These are phyloP conservation scores for Andrena haemorrhoa DNA, from an alignment of 2,888 invertebrate species.

Conservation along the genomic window DNA sequence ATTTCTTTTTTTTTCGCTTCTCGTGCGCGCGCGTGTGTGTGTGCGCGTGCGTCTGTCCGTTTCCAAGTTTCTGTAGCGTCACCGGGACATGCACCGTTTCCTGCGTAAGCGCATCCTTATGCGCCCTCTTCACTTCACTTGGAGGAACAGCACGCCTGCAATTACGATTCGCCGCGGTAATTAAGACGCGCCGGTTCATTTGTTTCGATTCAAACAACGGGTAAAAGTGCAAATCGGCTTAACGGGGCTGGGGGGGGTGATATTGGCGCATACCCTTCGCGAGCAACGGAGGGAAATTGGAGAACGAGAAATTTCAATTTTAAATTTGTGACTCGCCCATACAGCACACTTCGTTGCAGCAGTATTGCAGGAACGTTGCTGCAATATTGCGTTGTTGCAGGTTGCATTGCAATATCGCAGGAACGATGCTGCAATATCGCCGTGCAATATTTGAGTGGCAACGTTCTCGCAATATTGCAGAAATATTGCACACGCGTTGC, in stretches of 20 bases:
- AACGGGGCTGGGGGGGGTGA: neutral
- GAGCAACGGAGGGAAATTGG: neutral
- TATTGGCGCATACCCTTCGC: neutral
- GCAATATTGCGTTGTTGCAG: too few species aligned
- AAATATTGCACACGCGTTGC: too few species aligned
- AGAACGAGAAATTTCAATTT: neutral
- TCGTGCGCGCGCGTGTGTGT: conserved; percentile 2
- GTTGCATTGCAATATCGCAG: too few species aligned
- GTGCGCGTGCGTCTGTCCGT: neutral
- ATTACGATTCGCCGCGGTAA: conserved; percentile 42
- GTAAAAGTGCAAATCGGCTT: conserved; percentile 6
- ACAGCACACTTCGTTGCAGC: too few species aligned
- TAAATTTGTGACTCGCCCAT: too few species aligned
- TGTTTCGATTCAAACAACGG: neutral
- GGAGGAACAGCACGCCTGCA: conserved; percentile 43
- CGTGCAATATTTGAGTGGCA: too few species aligned
- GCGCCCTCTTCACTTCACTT: conserved; percentile 47
- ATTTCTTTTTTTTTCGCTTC: neutral
- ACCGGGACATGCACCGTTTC: conserved; percentile 69
- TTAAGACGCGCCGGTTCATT: conserved; percentile 34
- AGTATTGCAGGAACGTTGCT: too few species aligned
- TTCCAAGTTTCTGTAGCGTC: conserved; percentile 56
- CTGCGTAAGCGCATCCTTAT: conserved; percentile 72
- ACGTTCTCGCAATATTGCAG: too few species aligned
- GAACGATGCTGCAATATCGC: too few species aligned